phyloP scores from a whole-genome alignment of 1,140 invertebrate species.

The Drosophila malerkotliana region DNA sequence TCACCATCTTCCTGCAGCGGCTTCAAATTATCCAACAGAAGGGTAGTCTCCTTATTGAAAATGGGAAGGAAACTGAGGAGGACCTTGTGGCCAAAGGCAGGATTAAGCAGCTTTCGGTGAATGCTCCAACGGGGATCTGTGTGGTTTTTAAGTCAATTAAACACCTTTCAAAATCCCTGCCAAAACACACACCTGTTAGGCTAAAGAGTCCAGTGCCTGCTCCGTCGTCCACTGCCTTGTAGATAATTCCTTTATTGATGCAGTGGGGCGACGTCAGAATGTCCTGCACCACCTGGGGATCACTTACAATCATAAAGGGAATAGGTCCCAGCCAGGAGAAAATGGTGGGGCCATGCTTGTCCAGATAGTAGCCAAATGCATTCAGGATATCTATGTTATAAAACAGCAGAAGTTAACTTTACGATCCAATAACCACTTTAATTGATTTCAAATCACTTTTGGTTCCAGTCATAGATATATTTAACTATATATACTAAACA shows the following conservation, averaged over 20 bases:
- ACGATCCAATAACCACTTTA: neutral
- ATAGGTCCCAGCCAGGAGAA: conserved; percentile 75
- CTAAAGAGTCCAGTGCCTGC: conserved; percentile 71
- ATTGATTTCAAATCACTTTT: neutral
- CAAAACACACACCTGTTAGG: conserved; percentile 35
- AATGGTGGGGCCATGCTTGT: conserved; percentile 57
- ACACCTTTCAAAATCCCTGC: neutral
- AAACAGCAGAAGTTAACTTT: neutral
- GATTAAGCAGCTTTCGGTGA: conserved; percentile 72
- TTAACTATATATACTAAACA: neutral
- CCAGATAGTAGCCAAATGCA: conserved; percentile 45
- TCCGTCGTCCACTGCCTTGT: conserved; percentile 68
- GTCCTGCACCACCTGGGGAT: conserved; percentile 71
- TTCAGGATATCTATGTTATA: conserved; percentile 58
- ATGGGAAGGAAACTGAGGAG: conserved; percentile 69
- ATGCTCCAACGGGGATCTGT: conserved; percentile 70
- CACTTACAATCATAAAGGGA: conserved; percentile 67
- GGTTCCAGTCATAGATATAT: no score
- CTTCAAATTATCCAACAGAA: conserved; percentile 47
- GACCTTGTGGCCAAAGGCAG: conserved; percentile 74
- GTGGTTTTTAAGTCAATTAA: neutral
- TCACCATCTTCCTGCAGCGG: conserved; percentile 31
- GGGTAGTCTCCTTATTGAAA: conserved; percentile 62
- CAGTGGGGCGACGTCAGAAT: conserved; percentile 76
- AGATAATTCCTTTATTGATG: conserved; percentile 74